Percentiles rank a stretch among this genome's conserved stretches.
Evolutionary conservation across 2,113 vertebrate species (phyloP).

Genomic region (Platysternon megacephalum): DNA sequence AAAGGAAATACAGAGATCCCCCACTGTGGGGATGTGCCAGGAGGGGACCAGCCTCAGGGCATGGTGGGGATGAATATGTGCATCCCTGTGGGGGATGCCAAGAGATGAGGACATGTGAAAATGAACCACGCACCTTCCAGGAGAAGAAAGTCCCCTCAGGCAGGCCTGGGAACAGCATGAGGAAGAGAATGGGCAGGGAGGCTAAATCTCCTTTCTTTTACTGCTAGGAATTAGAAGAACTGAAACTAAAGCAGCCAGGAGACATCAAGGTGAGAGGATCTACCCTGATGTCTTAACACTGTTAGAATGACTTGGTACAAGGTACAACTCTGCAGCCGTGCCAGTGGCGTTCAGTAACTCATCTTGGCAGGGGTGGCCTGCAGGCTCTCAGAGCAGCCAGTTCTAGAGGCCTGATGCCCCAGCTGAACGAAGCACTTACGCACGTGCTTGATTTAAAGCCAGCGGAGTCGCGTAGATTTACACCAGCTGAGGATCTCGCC

Average conservation of each 20-base stretch:
- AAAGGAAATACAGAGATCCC: background rate
- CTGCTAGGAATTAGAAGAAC: constrained; percentile 21
- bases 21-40: background rate
- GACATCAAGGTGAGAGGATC: background rate
- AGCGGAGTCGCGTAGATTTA: background rate
- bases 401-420: background rate
- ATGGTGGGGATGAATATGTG: background rate
- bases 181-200: background rate
- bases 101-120: background rate
- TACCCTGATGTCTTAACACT: background rate
- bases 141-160: background rate
- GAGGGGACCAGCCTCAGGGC: background rate
- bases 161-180: background rate
- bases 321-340: background rate
- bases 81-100: background rate
- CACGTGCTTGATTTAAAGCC: background rate
- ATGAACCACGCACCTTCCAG: background rate
- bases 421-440: background rate
- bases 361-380: background rate
- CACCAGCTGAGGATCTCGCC: background rate
- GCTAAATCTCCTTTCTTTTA: background rate
- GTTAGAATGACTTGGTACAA: background rate
- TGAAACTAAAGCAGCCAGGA: constrained; percentile 1
- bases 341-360: background rate
- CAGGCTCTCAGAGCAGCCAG: background rate